Base-by-base conservation (phyloP, 2,888 invertebrate genomes). In the Cryptocephalus moraei region DNA sequence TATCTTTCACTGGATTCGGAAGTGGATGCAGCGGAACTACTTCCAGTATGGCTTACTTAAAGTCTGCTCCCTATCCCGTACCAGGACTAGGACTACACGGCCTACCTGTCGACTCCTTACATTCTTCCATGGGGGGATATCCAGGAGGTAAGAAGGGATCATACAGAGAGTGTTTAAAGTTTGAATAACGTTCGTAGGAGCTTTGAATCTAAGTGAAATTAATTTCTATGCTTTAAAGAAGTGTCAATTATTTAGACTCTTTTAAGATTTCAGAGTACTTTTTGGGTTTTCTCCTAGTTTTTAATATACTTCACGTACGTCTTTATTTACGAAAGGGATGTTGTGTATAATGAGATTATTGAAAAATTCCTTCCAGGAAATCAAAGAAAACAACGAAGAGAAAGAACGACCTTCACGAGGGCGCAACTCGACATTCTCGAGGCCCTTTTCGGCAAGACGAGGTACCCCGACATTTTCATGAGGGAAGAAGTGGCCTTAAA, bases 381-480 rank as follows among this genome's bases (percentile, higher is more conserved):
- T 69, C 87, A 88, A 47, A 76, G 96, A 50, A 99, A 97, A 71
- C 96, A 97, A 72, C 77, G 97, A 10, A 79, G 97, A 47, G 97
- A 99, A 69, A 71, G 97, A 48, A 99, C 97, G 38, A 99, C 97
- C 32, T 99, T 97, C 74, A 95, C 96, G 8, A 76, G 96, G 47
- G 89, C 92, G 8, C 97, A 97, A 69, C 76, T 97, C 58, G 97
- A 97, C 71, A 84, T 97, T 22, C 74, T 99, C 54, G 97, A 99
- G 70, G 79, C 87, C 0, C 77, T 96, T 47, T 99, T 99, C 73
- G 82, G 85, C 58, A 96, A 96, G 75, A 97, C 96, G 13, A 77
- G 95, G 63, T 99, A 97, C 75, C 91, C 97, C 10, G 97, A 97
- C 73, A 97, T 99, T 69, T 99, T 97, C 75, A 95, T 96, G 94